Evolutionary conservation across 2,797 vertebrate species (phyloP), one percentile per base, ranked within the genome.

Genomic region (Cryptoprocta ferox): DNA sequence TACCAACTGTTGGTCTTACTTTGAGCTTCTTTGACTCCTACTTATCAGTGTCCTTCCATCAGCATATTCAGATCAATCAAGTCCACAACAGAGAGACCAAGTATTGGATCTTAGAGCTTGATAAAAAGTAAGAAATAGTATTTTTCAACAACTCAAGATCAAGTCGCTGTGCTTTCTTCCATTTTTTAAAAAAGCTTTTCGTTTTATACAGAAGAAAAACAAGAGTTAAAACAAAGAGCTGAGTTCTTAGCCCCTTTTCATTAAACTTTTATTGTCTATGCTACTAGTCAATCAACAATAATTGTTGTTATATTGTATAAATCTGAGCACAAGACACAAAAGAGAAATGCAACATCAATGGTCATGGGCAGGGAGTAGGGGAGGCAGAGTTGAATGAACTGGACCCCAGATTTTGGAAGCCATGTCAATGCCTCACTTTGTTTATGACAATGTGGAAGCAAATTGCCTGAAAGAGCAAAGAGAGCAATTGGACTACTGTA

Each of bases 191-290:
- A 68, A 89, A 73, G 0, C 2, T 56, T 50, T 92, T 48, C 7
- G 5, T 16, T 93, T 94, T 93, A 88, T 94, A 83, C 9, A 81
- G 56, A 87, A 79, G 26, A 56, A 95, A 83, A 87, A 45, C 37
- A 50, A 18, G 1, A 28, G 12, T 6, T 61, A 71, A 91, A 93
- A 65, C 30, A 39, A 61, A 97, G 5, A 91, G 7, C 28, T 30
- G 48, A 59, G 24, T n/a, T 32, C 19, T 86, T 12, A 70, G 3
- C 81, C 1, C 0, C 32, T 66, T 83, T 84, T 81, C n/a, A 84
- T 84, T 87, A 96, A 96, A 56, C 21, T 90, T 83, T 53, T 56
- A 75, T 30, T 65, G 42, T 35, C 50, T 90, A 19, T 71, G 2
- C 50, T 89, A 37, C 14, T 70, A 89, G 28, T 75, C 59, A 91